Percentiles rank a stretch among this genome's conserved stretches.
These are phyloP conservation scores for Hylaeus volcanicus DNA, from an alignment of 1,140 invertebrate genomes.

Conservation along the genomic window DNA sequence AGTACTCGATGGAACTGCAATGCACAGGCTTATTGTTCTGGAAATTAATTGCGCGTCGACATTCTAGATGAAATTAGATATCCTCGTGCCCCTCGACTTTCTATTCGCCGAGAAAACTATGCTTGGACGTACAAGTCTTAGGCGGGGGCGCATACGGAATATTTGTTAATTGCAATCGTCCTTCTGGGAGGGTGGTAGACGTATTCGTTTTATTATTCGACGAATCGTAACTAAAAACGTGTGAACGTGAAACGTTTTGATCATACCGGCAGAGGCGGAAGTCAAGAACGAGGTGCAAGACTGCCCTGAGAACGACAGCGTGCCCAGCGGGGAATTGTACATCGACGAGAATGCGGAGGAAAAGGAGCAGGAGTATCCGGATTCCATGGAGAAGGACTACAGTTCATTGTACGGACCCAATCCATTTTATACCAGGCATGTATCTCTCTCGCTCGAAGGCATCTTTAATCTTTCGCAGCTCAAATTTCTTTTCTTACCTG, in stretches of 20 bases:
- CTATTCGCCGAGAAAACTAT: no score
- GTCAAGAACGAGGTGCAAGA: conserved; percentile 80
- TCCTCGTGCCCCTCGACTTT: not conserved
- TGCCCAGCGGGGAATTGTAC: conserved; percentile 76
- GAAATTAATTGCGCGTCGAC: conserved; percentile 8
- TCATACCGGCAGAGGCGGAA: conserved; percentile 72
- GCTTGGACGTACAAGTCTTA: no score
- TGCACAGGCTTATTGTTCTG: not conserved
- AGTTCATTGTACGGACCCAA: conserved; percentile 80
- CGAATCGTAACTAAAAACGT: not conserved
- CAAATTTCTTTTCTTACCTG: no score
- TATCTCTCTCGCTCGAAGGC: not conserved
- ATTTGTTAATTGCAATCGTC: no score
- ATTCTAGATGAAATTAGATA: not conserved
- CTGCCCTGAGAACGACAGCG: conserved; percentile 76
- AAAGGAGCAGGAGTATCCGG: conserved; percentile 77
- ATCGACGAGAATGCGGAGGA: conserved; percentile 79
- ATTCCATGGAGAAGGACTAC: conserved; percentile 78
- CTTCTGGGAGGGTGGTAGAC: no score
- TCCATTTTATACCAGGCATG: conserved; percentile 86
- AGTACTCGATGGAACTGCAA: not conserved
- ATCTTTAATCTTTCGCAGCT: not conserved
- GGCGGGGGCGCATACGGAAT: no score
- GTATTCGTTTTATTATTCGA: no score
- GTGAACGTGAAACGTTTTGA: conserved; percentile 16